Base-by-base conservation (phyloP, 2,888 invertebrate species). In the Tetropium fuscum region DNA sequence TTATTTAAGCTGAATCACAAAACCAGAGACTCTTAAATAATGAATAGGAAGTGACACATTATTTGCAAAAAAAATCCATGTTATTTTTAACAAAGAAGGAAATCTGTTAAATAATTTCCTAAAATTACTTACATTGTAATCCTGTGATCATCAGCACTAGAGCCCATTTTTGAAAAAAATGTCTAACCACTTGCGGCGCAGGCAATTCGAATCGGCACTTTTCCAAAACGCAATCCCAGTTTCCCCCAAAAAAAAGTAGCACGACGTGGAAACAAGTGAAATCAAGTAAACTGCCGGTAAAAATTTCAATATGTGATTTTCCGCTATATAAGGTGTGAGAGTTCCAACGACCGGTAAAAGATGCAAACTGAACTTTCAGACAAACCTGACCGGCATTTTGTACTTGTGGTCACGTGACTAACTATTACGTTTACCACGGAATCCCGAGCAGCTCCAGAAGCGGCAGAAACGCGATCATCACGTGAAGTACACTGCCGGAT, bases 381-480 rank as follows among this genome's bases (percentile, higher is more conserved):
- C 53, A 61, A 51, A 34, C 58, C 53, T 45, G 51, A 61, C 64
- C 60, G 64, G 61, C 56, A 59, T 64, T 64, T 64, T 64, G 64
- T 64, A 64, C 49, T 45, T 25, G 36, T 43, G 43, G 59, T 53
- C 64, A 64, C 61, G 64, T 64, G 64, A 53, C 22, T n/a, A 3
- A 11, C 36, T 16, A 15, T 36, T 36, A 25, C 48, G 48, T 48
- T 15, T 15, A 20, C 22, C 36, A 22, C 36, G 48, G 48, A 48
- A 48, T 48, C 22, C 48, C 48, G 20, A 15, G 38, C 22, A 48
- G 36, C 48, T 48, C 48, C 47, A 44, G 44, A 44, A 44, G 10
- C n/a, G 6, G 7, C 15, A 47, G 32, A 47, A 47, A 47, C 34
- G 44, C 44, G 44, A 44, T n/a, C 30, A 25, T 15, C 44, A 44